Evolutionary conservation across 92 coral and sea anemone species (phyloP), one percentile per base, ranked within the genome.

Genomic region (Muricea muricata): DNA sequence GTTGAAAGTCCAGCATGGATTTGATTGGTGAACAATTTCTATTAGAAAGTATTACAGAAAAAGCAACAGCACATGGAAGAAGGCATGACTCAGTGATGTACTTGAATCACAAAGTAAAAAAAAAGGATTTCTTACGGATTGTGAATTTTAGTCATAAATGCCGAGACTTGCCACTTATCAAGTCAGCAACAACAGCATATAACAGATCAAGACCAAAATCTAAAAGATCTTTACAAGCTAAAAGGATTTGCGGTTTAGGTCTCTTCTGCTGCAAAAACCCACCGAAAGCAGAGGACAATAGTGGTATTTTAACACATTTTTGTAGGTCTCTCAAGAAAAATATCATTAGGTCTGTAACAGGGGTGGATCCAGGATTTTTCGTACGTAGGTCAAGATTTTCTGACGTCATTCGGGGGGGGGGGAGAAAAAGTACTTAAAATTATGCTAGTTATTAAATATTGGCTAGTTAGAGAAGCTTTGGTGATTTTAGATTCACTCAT

Each of bases 151-250:
- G 84, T 60, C 65, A 50, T 24, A 54, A 54, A 34, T 25, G 33
- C 30, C 56, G 84, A 54, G 67, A 54, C 25, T 50, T 78, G 65
- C 65, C 81, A 45, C 65, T 31, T 31, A 85, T 85, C 26, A 35
- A 66, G 56, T 85, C 88, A 65, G 88, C 83, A 58, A 85, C 88
- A 40, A 75, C 88, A 85, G 88, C 73, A 6, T 78, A 78, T 35
- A 78, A 78, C 66, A 65, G 84, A 78, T 78, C 84, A 33, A 65
- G 84, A 57, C 72, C 84, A 45, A 41, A 74, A 75, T 54, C 73
- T 77, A 75, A 75, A 75, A 75, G 84, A 75, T 58, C 66, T 29
- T 63, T 85, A 41, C 76, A 85, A 76, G 84, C 88, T 15, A 61
- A 79, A 65, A 75, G n/a, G 55, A 63, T 67, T 48, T 30, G 65